These are phyloP conservation scores for Porites cylindrica DNA, from an alignment of 92 coral and sea anemone genomes.

Conservation along the genomic window DNA sequence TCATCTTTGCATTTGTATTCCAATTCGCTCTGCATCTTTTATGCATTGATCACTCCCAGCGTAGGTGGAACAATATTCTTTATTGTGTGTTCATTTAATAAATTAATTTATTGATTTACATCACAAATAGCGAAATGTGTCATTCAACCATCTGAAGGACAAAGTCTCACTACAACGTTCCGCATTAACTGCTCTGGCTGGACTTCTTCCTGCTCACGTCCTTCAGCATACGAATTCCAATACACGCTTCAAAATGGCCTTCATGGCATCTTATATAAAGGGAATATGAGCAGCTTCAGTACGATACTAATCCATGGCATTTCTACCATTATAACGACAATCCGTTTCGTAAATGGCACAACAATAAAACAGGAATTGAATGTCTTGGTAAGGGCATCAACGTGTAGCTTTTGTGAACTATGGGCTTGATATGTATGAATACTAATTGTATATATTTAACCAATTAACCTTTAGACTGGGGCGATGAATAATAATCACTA, in stretches of 20 bases:
- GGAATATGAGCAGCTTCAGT: not conserved
- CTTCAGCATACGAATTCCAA: not conserved
- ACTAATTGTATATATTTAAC: too few species aligned
- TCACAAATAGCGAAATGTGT: not conserved
- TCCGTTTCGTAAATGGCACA: not conserved
- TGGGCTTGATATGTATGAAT: too few species aligned
- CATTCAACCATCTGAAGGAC: not conserved
- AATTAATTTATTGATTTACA: too few species aligned
- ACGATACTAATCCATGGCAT: not conserved
- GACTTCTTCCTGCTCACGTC: not conserved
- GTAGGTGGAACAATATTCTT: too few species aligned
- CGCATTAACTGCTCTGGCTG: not conserved
- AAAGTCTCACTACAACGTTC: not conserved
- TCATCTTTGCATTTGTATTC: too few species aligned
- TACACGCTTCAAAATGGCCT: slow-evolving; percentile 5
- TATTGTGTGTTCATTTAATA: too few species aligned
- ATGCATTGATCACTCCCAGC: too few species aligned
- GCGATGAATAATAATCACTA: too few species aligned
- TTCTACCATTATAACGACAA: not conserved
- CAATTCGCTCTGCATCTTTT: too few species aligned
- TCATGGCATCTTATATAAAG: not conserved
- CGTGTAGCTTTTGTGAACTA: too few species aligned
- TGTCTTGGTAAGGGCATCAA: not conserved
- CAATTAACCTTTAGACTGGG: too few species aligned
- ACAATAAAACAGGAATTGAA: not conserved